phyloP scores from a whole-genome alignment of 2,888 invertebrate species.

The Endomychus coccineus region DNA sequence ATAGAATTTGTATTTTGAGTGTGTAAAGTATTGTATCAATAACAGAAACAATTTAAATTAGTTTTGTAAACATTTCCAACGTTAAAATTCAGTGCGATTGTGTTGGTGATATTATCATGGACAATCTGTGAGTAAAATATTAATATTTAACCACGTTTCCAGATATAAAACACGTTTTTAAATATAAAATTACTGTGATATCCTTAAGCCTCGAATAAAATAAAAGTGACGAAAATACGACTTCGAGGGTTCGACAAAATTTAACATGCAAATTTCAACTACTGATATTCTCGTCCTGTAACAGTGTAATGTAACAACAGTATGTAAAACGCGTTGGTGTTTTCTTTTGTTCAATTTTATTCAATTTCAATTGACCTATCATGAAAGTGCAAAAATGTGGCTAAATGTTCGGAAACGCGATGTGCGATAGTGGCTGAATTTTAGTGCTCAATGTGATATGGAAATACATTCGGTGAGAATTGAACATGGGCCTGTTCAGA shows the following conservation, averaged over 20 bases:
- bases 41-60: conserved; percentile 10
- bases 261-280: too few species aligned
- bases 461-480: conserved; percentile 45
- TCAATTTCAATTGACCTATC: too few species aligned
- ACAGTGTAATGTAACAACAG: too few species aligned
- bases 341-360: too few species aligned
- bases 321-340: too few species aligned
- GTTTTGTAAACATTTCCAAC: conserved; percentile 11
- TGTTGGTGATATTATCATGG: conserved; percentile 23
- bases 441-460: too few species aligned
- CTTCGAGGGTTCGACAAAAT: too few species aligned
- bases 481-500: conserved; percentile 44
- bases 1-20: conserved; percentile 37
- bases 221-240: background rate
- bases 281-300: too few species aligned
- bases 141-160: conserved; percentile 31
- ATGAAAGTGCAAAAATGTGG: background rate
- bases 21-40: conserved; percentile 17
- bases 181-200: conserved; percentile 17
- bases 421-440: too few species aligned
- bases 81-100: conserved; percentile 21
- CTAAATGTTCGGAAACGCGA: background rate
- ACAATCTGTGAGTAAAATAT: conserved; percentile 24
- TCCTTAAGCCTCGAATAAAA: conserved; percentile 1
- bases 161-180: conserved; percentile 25